Base-by-base conservation (phyloP, 2,113 vertebrate genomes). In the Oryzias curvinotus region DNA sequence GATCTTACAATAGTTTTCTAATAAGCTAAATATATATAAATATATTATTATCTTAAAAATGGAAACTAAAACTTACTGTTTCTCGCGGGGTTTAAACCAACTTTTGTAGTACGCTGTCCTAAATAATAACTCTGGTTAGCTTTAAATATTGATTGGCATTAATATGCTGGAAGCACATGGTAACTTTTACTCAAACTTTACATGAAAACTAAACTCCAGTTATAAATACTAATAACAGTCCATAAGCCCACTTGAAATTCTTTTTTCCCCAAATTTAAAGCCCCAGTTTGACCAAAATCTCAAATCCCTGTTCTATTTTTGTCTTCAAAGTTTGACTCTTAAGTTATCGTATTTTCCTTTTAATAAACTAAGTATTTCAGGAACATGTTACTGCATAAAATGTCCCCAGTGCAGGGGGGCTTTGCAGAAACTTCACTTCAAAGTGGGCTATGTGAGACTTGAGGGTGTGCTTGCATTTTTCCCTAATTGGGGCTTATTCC, bases 401-500 rank as follows among this genome's bases (percentile, higher is more conserved):
- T 59, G 30, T 18, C 13, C 42, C 48, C 36, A 65, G 16, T 70
- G 57, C 10, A 18, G 56, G 41, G 56, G 41, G 67, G 78, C 65
- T 77, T 83, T 62, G 26, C 68, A 28, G 12, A 73, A 77, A 63
- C 36, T 68, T 79, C 75, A 30, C 53, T 63, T 82, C 65, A 48
- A 77, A 66, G 75, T 71, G 53, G 53, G 75, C 71, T 67, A 52
- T 76, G 65, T 69, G 55, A 77, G 70, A 81, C 80, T 77, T 66
- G 55, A 78, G 72, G 85, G 81, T 67, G 71, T 59, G 62, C 75
- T 76, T 70, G 75, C 83, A 88, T 82, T 84, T 88, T 85, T 84
- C 71, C 71, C 70, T 88, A 88, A 88, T 89, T 88, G 82, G 87
- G 68, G 74, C 80, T 89, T 83, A 80, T 78, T 80, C 56, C 48